Percentiles rank a stretch among this genome's conserved stretches.
These are phyloP conservation scores for Phrynosoma platyrhinos DNA, from an alignment of 2,113 vertebrate species.

Conservation along the genomic window DNA sequence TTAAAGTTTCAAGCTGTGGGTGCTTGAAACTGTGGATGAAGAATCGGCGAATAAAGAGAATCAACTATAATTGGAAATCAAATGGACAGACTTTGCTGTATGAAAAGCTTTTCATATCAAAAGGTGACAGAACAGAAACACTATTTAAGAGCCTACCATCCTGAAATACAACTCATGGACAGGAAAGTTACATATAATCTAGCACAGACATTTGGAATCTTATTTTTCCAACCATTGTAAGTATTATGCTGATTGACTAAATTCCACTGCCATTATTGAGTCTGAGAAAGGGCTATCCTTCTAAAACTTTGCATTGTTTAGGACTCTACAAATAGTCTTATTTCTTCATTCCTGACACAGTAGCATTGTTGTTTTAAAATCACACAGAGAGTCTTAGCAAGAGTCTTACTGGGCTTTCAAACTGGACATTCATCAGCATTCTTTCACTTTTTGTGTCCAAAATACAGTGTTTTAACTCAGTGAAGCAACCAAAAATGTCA, in stretches of 20 bases:
- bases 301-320: background rate
- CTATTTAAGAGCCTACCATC: rapidly evolving
- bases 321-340: background rate
- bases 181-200: background rate
- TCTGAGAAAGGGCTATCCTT: background rate
- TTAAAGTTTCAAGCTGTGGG: too few species aligned
- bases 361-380: background rate
- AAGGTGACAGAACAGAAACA: background rate
- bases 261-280: background rate
- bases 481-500: background rate
- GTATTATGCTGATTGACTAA: background rate
- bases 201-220: background rate
- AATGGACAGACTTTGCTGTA: background rate
- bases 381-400: background rate
- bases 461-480: background rate
- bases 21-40: too few species aligned
- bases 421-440: background rate
- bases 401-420: background rate
- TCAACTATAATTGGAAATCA: too few species aligned
- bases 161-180: background rate
- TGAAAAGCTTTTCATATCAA: conserved; percentile 3
- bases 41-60: too few species aligned
- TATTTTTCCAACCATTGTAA: background rate
- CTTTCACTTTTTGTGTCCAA: background rate
- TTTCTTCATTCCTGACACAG: background rate